Evolutionary conservation across 2,888 invertebrate genomes (phyloP), one percentile per base, ranked within the genome.

Genomic region (Alsophila aescularia): DNA sequence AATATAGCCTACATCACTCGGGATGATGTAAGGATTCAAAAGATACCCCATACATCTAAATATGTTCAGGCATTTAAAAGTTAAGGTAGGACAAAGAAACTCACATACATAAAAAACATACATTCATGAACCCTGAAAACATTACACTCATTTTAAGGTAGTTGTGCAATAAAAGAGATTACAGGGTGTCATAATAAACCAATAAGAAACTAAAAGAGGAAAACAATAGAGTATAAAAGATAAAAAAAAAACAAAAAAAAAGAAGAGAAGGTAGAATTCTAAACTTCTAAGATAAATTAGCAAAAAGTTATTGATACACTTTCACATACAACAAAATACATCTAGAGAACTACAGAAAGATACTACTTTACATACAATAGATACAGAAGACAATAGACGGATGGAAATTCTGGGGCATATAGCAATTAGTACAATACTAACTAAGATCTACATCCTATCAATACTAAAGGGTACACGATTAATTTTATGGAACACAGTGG

Each of bases 341-440:
- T 81, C 85, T 87, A 90, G 73, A 82, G 62, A 80, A 73, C 85
- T 85, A 87, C 78, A 77, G 70, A 77, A 82, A 80, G 77, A 79
- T 55, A 80, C 88, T 89, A 90, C 82, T 60, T 77, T 87, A 89
- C 85, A 83, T 86, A 85, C 72, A 86, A 82, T 89, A 90, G 83
- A 82, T 88, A 90, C 81, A 90, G 87, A 86, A 90, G 88, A 86
- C 72, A 78, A 87, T 89, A 90, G 90, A 91, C 92, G 92, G 92
- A 92, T 92, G 92, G 92, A 92, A 91, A 90, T 87, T 90, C 92
- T 92, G 92, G 92, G 92, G 92, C 92, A 83, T 87, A 64, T 88
- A 89, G 90, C 88, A 81, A 72, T 83, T 85, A 66, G 61, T 65
- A 84, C 70, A 78, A 82, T 85, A 85, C 69, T 76, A 48, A 73